phyloP scores from a whole-genome alignment of 1,140 invertebrate genomes.

The Catajapyx aquilonaris region DNA sequence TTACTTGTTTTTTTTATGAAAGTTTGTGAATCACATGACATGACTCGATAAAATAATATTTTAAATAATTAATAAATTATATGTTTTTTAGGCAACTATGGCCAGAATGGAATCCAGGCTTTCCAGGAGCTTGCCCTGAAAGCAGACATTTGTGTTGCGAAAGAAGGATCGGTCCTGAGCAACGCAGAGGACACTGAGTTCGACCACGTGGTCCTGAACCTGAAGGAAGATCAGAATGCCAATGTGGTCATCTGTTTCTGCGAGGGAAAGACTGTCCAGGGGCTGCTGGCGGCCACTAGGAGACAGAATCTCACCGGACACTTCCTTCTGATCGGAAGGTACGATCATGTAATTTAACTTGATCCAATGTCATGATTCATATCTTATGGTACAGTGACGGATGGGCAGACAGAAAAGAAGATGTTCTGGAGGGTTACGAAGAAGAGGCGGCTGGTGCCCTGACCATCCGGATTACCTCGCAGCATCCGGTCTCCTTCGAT shows the following conservation, averaged over 20 bases:
- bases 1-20: no score
- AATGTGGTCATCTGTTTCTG: slow-evolving; percentile 65
- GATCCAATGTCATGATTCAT: neutral
- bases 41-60: no score
- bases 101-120: slow-evolving; percentile 53
- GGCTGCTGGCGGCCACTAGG: slow-evolving; percentile 40
- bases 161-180: slow-evolving; percentile 39
- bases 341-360: slow-evolving; percentile 9
- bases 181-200: slow-evolving; percentile 36
- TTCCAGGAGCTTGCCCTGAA: slow-evolving; percentile 42
- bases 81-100: slow-evolving; percentile 46
- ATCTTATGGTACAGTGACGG: slow-evolving; percentile 34
- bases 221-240: slow-evolving; percentile 33
- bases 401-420: slow-evolving; percentile 43
- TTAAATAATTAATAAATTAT: neutral
- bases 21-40: no score
- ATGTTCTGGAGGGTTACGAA: slow-evolving; percentile 45
- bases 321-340: slow-evolving; percentile 48
- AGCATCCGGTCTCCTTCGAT: slow-evolving; percentile 41
- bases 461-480: slow-evolving; percentile 50
- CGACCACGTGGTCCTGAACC: slow-evolving; percentile 32
- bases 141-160: slow-evolving; percentile 49
- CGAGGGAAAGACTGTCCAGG: slow-evolving; percentile 48
- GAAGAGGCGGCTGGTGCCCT: slow-evolving; percentile 46
- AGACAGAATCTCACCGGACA: slow-evolving; percentile 34